Percentiles rank a stretch among this genome's conserved stretches.
phyloP scores from a whole-genome alignment of 2,113 vertebrate genomes.

The Myrmophylax atrothorax region DNA sequence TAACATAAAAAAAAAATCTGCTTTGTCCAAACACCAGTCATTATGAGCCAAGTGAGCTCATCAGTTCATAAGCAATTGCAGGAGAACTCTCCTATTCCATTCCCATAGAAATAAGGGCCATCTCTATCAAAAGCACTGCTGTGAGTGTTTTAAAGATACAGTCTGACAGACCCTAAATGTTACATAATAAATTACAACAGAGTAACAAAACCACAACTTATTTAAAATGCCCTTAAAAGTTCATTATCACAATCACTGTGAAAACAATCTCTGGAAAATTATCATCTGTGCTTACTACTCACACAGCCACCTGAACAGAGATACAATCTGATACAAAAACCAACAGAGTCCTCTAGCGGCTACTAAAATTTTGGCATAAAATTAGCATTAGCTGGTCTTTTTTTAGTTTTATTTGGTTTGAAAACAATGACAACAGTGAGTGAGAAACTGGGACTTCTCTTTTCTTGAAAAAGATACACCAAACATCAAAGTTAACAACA shows the following conservation, averaged over 20 bases:
- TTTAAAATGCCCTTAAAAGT: not conserved
- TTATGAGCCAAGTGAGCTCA: not conserved
- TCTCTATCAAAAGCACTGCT: not conserved
- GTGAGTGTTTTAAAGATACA: not conserved
- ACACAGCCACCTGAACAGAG: not conserved
- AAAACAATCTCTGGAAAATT: not conserved
- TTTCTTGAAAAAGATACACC: not conserved
- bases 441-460: not conserved
- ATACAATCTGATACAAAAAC: not conserved
- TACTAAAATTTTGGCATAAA: slow-evolving; percentile 44
- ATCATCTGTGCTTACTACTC: not conserved
- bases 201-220: accelerated
- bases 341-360: slow-evolving; percentile 65
- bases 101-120: not conserved
- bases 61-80: not conserved
- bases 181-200: not conserved
- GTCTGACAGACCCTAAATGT: not conserved
- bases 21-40: not conserved
- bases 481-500: not conserved
- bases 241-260: not conserved
- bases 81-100: not conserved
- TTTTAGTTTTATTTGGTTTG: not conserved
- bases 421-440: not conserved
- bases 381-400: not conserved
- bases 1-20: slow-evolving; percentile 13